phyloP scores from a whole-genome alignment of 2,888 invertebrate genomes.

The Amorpha juglandis region DNA sequence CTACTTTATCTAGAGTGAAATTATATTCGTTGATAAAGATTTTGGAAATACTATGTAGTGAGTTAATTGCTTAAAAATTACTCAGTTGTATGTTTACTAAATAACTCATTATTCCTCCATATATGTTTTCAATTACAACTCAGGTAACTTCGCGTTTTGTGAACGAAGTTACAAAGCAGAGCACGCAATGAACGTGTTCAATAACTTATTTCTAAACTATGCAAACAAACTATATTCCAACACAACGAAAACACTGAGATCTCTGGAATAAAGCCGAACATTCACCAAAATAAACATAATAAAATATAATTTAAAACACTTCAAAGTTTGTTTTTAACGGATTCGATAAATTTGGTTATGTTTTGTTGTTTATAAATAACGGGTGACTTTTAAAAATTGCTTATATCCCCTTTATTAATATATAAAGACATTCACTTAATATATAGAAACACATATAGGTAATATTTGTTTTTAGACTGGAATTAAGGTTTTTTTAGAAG shows the following conservation, averaged over 20 bases:
- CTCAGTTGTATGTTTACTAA: too few relatives aligned
- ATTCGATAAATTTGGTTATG: too few relatives aligned
- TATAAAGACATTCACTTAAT: too few relatives aligned
- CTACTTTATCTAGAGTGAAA: not conserved
- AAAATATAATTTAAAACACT: not conserved
- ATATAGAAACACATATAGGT: too few relatives aligned
- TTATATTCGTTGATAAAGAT: not conserved
- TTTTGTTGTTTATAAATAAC: too few relatives aligned
- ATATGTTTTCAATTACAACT: not conserved
- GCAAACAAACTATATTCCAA: slow-evolving; percentile 35
- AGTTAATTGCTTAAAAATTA: too few relatives aligned
- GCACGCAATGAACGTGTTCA: slow-evolving; percentile 31
- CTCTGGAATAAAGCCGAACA: slow-evolving; percentile 45
- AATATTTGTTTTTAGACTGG: too few relatives aligned
- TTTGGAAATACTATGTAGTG: not conserved
- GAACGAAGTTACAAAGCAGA: not conserved
- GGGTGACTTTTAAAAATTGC: too few relatives aligned
- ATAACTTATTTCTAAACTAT: slow-evolving; percentile 34
- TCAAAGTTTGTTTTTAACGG: too few relatives aligned
- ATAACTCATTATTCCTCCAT: not conserved
- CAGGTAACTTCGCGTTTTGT: not conserved
- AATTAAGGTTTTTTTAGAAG: too few relatives aligned
- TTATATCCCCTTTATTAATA: too few relatives aligned
- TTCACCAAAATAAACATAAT: slow-evolving; percentile 4
- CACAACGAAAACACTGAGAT: slow-evolving; percentile 57